Evolutionary conservation across 2,797 vertebrate genomes (phyloP).

Genomic region (Champsocephalus gunnari): DNA sequence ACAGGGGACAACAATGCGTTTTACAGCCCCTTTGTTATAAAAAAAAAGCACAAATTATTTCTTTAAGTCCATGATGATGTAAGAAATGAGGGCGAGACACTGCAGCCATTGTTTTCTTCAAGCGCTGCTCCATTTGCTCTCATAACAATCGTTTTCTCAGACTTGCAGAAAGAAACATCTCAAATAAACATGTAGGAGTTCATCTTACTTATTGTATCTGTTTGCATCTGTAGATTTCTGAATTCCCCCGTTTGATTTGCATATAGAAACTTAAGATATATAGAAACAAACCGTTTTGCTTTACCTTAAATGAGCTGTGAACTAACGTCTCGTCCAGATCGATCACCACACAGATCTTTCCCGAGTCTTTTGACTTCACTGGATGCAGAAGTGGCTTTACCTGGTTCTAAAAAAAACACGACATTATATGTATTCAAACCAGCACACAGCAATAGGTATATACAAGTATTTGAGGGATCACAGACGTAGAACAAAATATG

Average conservation of each 20-base stretch:
- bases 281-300: not conserved
- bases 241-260: no score
- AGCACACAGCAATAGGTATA: not conserved
- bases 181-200: no score
- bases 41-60: not conserved
- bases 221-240: no score
- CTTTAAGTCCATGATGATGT: not conserved
- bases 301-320: slow-evolving; percentile 94
- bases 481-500: not conserved
- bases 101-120: no score
- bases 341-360: slow-evolving; percentile 94
- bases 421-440: slow-evolving; percentile 1
- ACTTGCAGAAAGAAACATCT: no score
- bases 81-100: not conserved
- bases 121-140: no score
- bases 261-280: no score
- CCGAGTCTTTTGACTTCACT: slow-evolving; percentile 90
- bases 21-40: not conserved
- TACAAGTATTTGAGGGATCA: not conserved
- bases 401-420: slow-evolving; percentile 77
- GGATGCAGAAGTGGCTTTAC: slow-evolving; percentile 92
- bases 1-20: slow-evolving; percentile 14
- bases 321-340: slow-evolving; percentile 95
- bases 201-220: no score
- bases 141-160: no score